phyloP scores from a whole-genome alignment of 2,888 invertebrate species.

The Ophion obscuratus region DNA sequence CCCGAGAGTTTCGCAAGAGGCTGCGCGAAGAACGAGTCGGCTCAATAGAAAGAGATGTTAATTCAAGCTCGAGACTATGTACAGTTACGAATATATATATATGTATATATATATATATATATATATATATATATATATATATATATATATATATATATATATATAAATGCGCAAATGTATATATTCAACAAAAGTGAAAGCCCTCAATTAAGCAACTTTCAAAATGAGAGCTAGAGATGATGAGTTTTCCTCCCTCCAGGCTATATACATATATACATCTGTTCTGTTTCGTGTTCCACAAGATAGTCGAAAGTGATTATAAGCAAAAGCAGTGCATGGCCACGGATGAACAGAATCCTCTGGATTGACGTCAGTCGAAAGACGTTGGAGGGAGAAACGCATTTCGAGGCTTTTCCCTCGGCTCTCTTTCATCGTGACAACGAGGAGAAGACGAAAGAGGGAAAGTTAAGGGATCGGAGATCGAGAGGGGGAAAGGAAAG shows the following conservation, averaged over 20 bases:
- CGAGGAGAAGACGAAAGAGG: slow-evolving; percentile 41
- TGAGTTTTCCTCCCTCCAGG: slow-evolving; percentile 61
- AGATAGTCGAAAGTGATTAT: slow-evolving; percentile 30
- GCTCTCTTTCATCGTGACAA: neutral
- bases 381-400: neutral
- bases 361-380: slow-evolving; percentile 17
- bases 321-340: slow-evolving; percentile 4
- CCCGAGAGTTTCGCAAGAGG: slow-evolving; percentile 19
- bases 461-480: slow-evolving; percentile 56
- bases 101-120: slow-evolving; percentile 17
- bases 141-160: slow-evolving; percentile 20
- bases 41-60: slow-evolving; percentile 62
- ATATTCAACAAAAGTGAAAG: slow-evolving; percentile 50
- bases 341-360: slow-evolving; percentile 7
- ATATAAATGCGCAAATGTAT: neutral
- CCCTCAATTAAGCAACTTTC: slow-evolving; percentile 60
- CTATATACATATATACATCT: slow-evolving; percentile 1
- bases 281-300: neutral
- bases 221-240: slow-evolving; percentile 58
- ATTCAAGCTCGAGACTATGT: slow-evolving; percentile 53
- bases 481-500: slow-evolving; percentile 55
- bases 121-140: slow-evolving; percentile 7
- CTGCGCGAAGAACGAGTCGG: slow-evolving; percentile 9
- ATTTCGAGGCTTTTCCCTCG: slow-evolving; percentile 17
- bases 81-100: neutral